phyloP scores from a whole-genome alignment of 2,113 vertebrate species.

The Mus spicilegus region DNA sequence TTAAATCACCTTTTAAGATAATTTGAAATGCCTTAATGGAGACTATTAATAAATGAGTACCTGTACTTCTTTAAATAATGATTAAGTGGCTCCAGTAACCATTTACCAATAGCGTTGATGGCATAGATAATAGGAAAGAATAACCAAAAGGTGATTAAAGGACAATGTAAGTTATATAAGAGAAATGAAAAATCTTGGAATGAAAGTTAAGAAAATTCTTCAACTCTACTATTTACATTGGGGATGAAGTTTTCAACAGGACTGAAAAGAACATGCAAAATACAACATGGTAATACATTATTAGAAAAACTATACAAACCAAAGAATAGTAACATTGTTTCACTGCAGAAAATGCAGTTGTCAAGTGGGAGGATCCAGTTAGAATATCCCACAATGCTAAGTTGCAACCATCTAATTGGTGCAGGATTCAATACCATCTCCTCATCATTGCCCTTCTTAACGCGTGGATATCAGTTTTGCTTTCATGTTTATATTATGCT shows the following conservation, averaged over 20 bases:
- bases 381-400: background rate
- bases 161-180: conserved; percentile 63
- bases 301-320: conserved; percentile 34
- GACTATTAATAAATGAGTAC: conserved; percentile 60
- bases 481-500: conserved; percentile 37
- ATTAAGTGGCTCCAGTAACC: conserved; percentile 40
- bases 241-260: conserved; percentile 4
- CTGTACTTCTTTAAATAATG: conserved; percentile 52
- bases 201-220: conserved; percentile 49
- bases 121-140: conserved; percentile 38
- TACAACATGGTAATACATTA: background rate
- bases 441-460: background rate
- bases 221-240: conserved; percentile 15
- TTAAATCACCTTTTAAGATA: conserved; percentile 64
- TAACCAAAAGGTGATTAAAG: conserved; percentile 39
- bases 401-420: background rate
- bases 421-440: background rate
- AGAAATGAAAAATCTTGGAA: conserved; percentile 57
- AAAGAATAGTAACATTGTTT: background rate
- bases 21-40: conserved; percentile 61
- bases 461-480: background rate
- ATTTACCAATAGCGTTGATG: conserved; percentile 47
- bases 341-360: background rate
- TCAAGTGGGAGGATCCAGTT: background rate
- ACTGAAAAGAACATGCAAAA: background rate